Base-by-base conservation (phyloP, 2,113 vertebrate species). In the Dipodomys merriami region DNA sequence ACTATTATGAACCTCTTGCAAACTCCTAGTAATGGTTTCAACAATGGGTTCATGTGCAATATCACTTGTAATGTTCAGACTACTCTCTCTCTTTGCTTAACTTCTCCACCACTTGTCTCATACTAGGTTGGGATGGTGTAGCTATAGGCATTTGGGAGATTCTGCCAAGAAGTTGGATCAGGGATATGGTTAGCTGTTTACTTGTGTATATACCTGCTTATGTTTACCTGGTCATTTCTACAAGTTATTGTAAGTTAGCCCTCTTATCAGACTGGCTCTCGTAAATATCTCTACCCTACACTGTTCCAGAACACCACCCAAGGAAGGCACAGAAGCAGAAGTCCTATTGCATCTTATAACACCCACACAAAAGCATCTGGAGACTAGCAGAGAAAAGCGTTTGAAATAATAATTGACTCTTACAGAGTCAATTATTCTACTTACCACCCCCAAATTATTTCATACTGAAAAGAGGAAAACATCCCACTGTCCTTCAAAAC, bases 1-100 rank as follows among this genome's bases (percentile, higher is more conserved):
- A 86, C 49, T 68, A 88, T 91, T 69, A 83, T 2, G 93, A 88
- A 81, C 27, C 2, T 27, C 53, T 82, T 72, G 64, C 33, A 69
- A 68, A 90, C 71, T 90, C 72, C 82, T 69, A 62, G 60, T 68
- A 88, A 64, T 79, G 19, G 23, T 73, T 93, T 91, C 49, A 83
- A 30, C 60, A 79, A 72, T 80, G 25, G 4, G 15, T 76, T 90
- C 1, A 69, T 16, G 65, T 46, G 12, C 53, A 89, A 79, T 57
- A 72, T 9, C 1, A 91, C 71, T 91, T 57, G 15, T 86, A 92
- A 94, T 62, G 27, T 65, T 86, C 77, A 18, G 53, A 57, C 15
- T 16, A 18, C 53, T 57, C 11, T 57, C 53, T 57, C 53, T 57
- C 15, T 13, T 57, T 57, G 53, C 15, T 57, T 57, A 57, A 23